Evolutionary conservation across 2,113 vertebrate genomes (phyloP), one percentile per base, ranked within the genome.

Genomic region (Chiloscyllium plagiosum): DNA sequence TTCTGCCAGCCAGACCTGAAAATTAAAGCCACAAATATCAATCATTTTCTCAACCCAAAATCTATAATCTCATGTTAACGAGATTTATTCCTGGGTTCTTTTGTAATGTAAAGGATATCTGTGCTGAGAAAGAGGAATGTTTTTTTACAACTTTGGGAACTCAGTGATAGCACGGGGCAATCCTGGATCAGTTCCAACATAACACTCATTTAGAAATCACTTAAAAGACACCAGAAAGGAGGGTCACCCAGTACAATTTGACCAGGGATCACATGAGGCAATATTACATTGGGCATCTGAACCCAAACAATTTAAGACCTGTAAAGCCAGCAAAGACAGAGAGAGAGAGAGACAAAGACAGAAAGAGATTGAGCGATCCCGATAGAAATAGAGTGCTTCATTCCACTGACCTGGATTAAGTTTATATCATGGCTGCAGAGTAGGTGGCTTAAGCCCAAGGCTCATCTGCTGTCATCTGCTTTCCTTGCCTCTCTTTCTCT

Each of bases 1-100:
- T 72, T 47, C 70, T 42, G 68, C 93, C 93, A 95, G 93, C 66
- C 93, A 95, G 93, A 95, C 68, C 12, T 70, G 68, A 72, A 72
- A 70, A 95, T 95, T 29, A 95, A 95, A 47, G 68, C 26, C 93
- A 95, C 37, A 95, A 95, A 95, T 47, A 72, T 50, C 15, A 72
- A 24, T 50, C 68, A 29, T 95, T 61, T 72, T 66, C 42, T 95
- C 33, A 69, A 26, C 93, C 26, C 24, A 95, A 26, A 50, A 69
- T 95, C 20, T 17, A n/a, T 68, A 95, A 70, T 66, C 20, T 70
- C 50, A 50, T 72, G 42, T 72, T 17, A 95, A 15, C 66, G 50
- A 22, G 92, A 42, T 47, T 68, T 94, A 17, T 10, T 89, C 5
- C 56, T 61, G 86, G 10, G 10, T 29, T 56, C 13, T 29, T 61